phyloP scores from a whole-genome alignment of 2,113 vertebrate species.

The Miniopterus natalensis region DNA sequence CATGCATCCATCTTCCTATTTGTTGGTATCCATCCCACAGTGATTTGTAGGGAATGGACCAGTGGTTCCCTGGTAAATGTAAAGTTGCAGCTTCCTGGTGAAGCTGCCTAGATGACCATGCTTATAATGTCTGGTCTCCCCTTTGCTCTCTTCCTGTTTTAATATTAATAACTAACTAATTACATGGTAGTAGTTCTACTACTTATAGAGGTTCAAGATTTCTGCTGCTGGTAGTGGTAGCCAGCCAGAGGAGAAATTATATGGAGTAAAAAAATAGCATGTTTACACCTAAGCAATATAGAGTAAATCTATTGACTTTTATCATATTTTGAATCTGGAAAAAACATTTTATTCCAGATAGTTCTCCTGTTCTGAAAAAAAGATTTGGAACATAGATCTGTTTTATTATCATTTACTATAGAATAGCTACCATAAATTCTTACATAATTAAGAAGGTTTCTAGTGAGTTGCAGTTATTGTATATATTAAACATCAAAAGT shows the following conservation, averaged over 20 bases:
- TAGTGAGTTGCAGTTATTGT: background rate
- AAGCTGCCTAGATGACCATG: too few species aligned
- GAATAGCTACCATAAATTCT: background rate
- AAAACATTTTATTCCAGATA: conserved; percentile 37
- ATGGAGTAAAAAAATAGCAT: conserved; percentile 36
- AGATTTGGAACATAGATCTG: background rate
- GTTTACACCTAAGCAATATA: background rate
- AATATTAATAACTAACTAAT: too few species aligned
- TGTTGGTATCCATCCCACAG: too few species aligned
- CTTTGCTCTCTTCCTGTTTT: too few species aligned
- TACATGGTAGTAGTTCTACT: too few species aligned
- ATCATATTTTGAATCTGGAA: conserved; percentile 22
- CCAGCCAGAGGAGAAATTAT: conserved; percentile 4
- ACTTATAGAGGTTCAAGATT: too few species aligned
- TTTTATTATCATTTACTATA: conserved; percentile 33
- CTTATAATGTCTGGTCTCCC: too few species aligned
- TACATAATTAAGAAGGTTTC: conserved; percentile 43
- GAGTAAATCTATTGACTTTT: conserved; percentile 17
- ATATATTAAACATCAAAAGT: background rate
- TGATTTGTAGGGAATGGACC: too few species aligned
- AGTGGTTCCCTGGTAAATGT: too few species aligned
- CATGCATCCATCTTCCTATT: too few species aligned
- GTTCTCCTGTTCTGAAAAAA: background rate
- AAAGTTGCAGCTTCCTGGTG: too few species aligned
- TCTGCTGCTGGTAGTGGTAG: background rate